Conservation (phyloP, 2,113 vertebrate genomes). For the Rousettus leschenaultii region DNA sequence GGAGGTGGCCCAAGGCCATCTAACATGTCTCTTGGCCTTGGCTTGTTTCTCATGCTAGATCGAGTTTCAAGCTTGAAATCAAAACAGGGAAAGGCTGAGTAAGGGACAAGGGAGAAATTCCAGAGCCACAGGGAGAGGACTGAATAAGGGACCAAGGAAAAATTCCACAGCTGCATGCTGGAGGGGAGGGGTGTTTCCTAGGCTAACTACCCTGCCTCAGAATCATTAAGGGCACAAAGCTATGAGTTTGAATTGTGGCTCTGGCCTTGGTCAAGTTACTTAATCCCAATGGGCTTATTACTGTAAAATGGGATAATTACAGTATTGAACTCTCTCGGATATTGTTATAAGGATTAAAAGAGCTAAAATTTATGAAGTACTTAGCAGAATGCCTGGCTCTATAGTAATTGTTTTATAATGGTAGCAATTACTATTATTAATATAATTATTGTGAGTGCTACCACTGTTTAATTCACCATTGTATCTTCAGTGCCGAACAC, state of each 20-base stretch:
- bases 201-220: no score
- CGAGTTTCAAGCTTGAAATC: no score
- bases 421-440: background rate
- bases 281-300: background rate
- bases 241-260: background rate
- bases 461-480: background rate
- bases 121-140: no score
- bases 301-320: background rate
- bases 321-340: background rate
- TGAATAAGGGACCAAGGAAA: no score
- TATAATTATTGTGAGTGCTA: background rate
- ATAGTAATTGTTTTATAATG: background rate
- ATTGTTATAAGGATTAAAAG: constrained; percentile 33
- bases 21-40: no score
- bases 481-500: background rate
- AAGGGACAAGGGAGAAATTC: no score
- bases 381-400: constrained; percentile 4
- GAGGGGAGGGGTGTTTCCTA: no score
- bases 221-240: background rate
- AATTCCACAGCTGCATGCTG: no score
- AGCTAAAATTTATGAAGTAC: background rate
- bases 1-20: no score
- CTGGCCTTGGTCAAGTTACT: background rate
- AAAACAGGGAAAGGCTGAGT: no score
- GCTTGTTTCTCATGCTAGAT: no score